Conservation (phyloP, 2,113 vertebrate species). For the Crypturellus undulatus region DNA sequence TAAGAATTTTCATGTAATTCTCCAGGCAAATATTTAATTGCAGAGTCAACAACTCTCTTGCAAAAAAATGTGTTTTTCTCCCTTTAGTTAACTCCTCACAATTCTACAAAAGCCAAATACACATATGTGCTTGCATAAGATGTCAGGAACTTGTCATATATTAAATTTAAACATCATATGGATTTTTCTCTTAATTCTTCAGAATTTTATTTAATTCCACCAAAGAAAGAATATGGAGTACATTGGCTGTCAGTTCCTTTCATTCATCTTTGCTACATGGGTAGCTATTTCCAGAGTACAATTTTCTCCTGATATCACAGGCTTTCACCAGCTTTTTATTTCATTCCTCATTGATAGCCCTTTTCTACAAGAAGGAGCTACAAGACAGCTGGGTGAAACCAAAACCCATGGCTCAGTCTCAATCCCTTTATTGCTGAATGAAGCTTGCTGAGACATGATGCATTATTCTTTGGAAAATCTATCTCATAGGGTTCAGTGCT, state of each 20-base stretch:
- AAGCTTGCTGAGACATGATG: background rate
- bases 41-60: background rate
- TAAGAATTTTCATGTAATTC: background rate
- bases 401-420: background rate
- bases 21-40: background rate
- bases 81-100: background rate
- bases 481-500: too few relatives aligned
- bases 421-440: too few relatives aligned
- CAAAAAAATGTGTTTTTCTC: background rate
- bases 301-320: background rate
- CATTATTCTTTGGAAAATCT: background rate
- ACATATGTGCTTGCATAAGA: background rate
- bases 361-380: background rate
- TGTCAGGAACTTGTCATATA: background rate
- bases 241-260: background rate
- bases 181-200: background rate
- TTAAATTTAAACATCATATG: background rate
- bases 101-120: background rate
- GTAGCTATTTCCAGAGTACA: background rate
- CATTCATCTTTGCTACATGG: background rate
- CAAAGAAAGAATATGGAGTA: background rate
- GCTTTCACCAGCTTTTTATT: background rate
- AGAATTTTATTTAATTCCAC: background rate
- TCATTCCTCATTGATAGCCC: background rate
- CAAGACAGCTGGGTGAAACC: background rate